A percentile compares a stretch with the other conserved stretches of the same genome.
Evolutionary conservation across 2,797 vertebrate genomes (phyloP).

Genomic region (Crocidura indochinensis): DNA sequence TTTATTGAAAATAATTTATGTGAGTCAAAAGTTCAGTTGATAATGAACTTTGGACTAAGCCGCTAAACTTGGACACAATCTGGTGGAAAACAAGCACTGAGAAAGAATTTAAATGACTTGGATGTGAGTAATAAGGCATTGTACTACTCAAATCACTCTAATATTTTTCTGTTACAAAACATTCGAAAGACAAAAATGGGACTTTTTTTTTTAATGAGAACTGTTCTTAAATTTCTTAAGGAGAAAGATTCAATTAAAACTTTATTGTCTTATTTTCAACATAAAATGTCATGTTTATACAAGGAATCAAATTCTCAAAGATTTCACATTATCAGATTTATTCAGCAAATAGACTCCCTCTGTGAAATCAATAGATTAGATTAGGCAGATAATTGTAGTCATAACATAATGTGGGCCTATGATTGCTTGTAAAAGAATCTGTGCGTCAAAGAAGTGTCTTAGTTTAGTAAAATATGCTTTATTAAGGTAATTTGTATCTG

Average conservation of each 20-base stretch:
- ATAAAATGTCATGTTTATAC: background rate
- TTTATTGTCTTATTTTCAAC: background rate
- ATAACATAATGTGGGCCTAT: background rate
- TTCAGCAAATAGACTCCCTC: background rate
- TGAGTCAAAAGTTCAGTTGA: slow-evolving; percentile 82
- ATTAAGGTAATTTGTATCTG: background rate
- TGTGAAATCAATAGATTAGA: background rate
- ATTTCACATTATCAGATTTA: slow-evolving; percentile 13
- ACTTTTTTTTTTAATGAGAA: slow-evolving; percentile 49
- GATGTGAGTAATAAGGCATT: slow-evolving; percentile 79
- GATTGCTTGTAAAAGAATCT: background rate
- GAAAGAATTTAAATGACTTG: slow-evolving; percentile 86
- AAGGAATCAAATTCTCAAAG: slow-evolving; percentile 14
- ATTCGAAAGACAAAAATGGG: slow-evolving; percentile 50
- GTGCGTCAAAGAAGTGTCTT: slow-evolving; percentile 30
- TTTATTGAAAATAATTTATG: slow-evolving; percentile 78
- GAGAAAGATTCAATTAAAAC: background rate
- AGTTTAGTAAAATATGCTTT: background rate
- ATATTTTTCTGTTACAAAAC: slow-evolving; percentile 61
- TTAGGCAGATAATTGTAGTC: background rate
- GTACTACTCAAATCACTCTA: slow-evolving; percentile 76
- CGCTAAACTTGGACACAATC: slow-evolving; percentile 76
- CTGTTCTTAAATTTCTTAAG: slow-evolving; percentile 30
- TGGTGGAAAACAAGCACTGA: slow-evolving; percentile 80
- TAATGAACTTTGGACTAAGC: slow-evolving; percentile 76